Evolutionary conservation across 2,888 invertebrate genomes (phyloP), one percentile per base, ranked within the genome.

Genomic region (Dicranocentrus wangi): DNA sequence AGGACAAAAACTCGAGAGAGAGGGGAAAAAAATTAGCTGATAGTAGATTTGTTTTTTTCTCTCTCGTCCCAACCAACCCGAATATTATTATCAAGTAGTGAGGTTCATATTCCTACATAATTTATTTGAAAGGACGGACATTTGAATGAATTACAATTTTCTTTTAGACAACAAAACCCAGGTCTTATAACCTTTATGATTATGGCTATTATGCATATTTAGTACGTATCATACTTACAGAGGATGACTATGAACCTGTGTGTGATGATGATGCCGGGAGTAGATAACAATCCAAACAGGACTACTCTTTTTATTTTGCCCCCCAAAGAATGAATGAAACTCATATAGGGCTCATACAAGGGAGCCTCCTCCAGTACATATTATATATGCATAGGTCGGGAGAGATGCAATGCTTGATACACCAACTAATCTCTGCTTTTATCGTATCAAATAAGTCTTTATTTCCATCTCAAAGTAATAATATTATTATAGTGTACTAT

Each of bases 181-280:
- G 43, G 68, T 71, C 43, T 76, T 76, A 60, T 76, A 63, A 71
- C 65, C 65, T 78, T 70, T 70, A 78, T 23, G 78, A 76, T 70
- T 65, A 78, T 65, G 78, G 63, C 70, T 21, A 70, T 78, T 79
- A 79, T 79, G 79, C 79, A 79, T 79, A 71, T 65, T 79, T 79
- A 79, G 79, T 71, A 23, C 60, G 23, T 25, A 39, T 71, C 17
- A 53, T 69, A 51, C 47, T 32, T 28, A 25, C n/a, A 27, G 15
- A 28, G 25, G 28, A 15, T 5, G 69, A 25, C 1, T 61, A 25
- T 72, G 32, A 61, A 51, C 21, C 28, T n/a, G 27, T 1, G 51
- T 32, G 27, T 43, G 60, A 61, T n/a, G 47, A 43, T 17, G 63
- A 72, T 71, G 55, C 25, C 71, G 10, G 25, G 61, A 43, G 39